A percentile compares a stretch with the other conserved stretches of the same genome.
These are phyloP conservation scores for Crenichthys baileyi DNA, from an alignment of 2,797 vertebrate species.

Conservation along the genomic window DNA sequence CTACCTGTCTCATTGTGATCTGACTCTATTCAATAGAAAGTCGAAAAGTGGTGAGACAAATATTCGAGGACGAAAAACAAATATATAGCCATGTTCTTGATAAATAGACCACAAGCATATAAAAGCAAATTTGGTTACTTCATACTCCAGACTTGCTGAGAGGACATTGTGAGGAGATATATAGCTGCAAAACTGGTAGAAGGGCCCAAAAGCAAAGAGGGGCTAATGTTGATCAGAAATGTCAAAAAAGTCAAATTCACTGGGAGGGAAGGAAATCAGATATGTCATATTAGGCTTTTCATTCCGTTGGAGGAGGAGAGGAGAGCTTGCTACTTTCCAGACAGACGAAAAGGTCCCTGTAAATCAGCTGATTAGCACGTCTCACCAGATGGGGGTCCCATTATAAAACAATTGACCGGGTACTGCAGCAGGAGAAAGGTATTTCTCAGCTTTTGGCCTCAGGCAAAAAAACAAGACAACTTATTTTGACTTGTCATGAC, in stretches of 20 bases:
- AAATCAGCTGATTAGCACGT: not conserved
- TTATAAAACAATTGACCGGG: not conserved
- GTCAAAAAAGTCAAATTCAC: not conserved
- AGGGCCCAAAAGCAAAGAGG: not conserved
- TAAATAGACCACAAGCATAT: not conserved
- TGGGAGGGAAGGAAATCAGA: not conserved
- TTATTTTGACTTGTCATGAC: slow-evolving; percentile 1
- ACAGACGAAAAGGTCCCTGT: not conserved
- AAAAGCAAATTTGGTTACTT: not conserved
- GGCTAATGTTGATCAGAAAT: not conserved
- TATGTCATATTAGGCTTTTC: not conserved
- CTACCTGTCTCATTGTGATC: not conserved
- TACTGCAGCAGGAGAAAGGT: not conserved
- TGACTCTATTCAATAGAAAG: not conserved
- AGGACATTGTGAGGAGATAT: not conserved
- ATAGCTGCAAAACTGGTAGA: not conserved
- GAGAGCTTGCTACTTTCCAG: not conserved
- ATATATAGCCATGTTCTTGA: not conserved
- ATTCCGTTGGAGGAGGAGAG: not conserved
- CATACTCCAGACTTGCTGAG: not conserved
- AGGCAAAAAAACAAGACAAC: not conserved
- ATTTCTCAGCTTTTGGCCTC: slow-evolving; percentile 7
- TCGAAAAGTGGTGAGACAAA: not conserved
- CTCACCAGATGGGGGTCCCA: not conserved
- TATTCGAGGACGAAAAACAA: not conserved